phyloP scores from a whole-genome alignment of 2,888 invertebrate genomes.

The Sminthurides aquaticus region DNA sequence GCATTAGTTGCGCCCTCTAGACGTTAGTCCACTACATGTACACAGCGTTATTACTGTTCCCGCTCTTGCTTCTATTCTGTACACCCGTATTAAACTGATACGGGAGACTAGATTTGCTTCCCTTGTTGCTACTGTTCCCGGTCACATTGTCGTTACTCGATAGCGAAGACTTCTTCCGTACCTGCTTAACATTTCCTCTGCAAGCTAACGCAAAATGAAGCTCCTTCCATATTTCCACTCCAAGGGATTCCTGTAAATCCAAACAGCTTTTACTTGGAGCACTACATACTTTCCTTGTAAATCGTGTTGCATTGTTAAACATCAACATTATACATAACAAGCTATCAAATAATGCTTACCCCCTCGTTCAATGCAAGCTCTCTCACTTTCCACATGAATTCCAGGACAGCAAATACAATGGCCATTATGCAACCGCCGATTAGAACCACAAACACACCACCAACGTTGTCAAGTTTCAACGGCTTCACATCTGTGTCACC shows the following conservation, averaged over 20 bases:
- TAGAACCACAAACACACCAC: constrained; percentile 89
- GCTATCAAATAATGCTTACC: constrained; percentile 61
- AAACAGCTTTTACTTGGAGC: not conserved
- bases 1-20: too few species aligned
- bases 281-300: not conserved
- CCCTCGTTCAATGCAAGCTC: constrained; percentile 86
- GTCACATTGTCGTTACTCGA: constrained; percentile 1
- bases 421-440: constrained; percentile 89
- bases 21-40: too few species aligned
- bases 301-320: not conserved
- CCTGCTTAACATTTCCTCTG: constrained; percentile 66
- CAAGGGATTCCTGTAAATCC: constrained; percentile 57
- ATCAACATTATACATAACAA: not conserved
- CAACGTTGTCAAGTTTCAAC: constrained; percentile 87
- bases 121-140: constrained; percentile 25
- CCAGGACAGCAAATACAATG: constrained; percentile 85
- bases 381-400: constrained; percentile 91
- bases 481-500: constrained; percentile 44
- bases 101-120: constrained; percentile 12
- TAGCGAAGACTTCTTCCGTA: constrained; percentile 49
- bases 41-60: too few species aligned
- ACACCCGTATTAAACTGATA: too few species aligned
- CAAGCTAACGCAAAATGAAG: constrained; percentile 63
- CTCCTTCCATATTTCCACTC: constrained; percentile 66
- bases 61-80: too few species aligned